These are phyloP conservation scores for Macropus fuliginosus DNA, from an alignment of 2,797 vertebrate genomes.

Conservation along the genomic window DNA sequence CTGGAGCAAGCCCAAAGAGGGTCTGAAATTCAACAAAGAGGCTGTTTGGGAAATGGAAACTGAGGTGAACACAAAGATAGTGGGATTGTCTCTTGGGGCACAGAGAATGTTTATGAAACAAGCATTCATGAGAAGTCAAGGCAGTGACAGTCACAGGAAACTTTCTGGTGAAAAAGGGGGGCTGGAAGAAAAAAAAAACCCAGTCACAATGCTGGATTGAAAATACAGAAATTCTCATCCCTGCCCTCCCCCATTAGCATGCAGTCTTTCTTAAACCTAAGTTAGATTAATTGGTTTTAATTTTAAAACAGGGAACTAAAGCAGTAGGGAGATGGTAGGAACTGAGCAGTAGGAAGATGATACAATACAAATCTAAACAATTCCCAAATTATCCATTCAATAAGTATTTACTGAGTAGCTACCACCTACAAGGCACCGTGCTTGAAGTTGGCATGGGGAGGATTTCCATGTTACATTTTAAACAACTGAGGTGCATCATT, in stretches of 20 bases:
- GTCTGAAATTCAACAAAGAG: slow-evolving; percentile 61
- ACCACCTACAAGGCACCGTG: not conserved
- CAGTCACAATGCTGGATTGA: slow-evolving; percentile 6
- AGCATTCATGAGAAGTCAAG: not conserved
- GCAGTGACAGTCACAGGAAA: not conserved
- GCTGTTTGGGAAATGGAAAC: slow-evolving; percentile 14
- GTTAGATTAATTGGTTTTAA: slow-evolving; percentile 17
- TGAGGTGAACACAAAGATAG: slow-evolving; percentile 25
- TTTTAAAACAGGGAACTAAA: slow-evolving; percentile 29
- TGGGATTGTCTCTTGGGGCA: not conserved
- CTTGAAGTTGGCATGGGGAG: not conserved
- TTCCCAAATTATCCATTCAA: not conserved
- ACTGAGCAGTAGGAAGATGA: not conserved
- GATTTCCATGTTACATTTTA: slow-evolving; percentile 14
- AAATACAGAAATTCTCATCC: slow-evolving; percentile 35
- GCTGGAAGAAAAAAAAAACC: slow-evolving; percentile 14
- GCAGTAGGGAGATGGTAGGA: too few species aligned
- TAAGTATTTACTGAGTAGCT: not conserved
- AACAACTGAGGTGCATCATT: not conserved
- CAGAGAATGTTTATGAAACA: slow-evolving; percentile 15
- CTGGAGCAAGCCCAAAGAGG: not conserved
- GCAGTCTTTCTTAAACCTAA: slow-evolving; percentile 58
- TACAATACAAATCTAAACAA: slow-evolving; percentile 6
- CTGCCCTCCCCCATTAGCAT: not conserved
- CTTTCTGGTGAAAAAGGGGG: slow-evolving; percentile 52